Base-by-base conservation (phyloP, 2,888 invertebrate genomes). In the Therioaphis trifolii region DNA sequence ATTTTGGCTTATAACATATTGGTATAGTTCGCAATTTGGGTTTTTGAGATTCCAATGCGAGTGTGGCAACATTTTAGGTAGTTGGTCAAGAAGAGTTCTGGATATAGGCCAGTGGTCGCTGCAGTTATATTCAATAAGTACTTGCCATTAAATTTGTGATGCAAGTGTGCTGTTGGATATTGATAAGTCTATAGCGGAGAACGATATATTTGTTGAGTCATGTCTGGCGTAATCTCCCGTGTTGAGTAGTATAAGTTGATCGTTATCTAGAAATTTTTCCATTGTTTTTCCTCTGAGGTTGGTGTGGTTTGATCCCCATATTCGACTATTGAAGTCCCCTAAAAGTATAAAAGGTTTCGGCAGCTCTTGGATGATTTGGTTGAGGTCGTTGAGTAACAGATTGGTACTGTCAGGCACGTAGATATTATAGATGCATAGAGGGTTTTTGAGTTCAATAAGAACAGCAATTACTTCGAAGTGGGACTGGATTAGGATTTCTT, bases 91-190 rank as follows among this genome's bases (percentile, higher is more conserved):
- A 18, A 35, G 2, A n/a, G 9, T 14, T n/a, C 18, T 74, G n/a
- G 55, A 74, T 52, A 74, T 74, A n/a, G 29, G 74, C 58, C 74
- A 74, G 15, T 74, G 58, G 35, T 40, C 74, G 12, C 72, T 52
- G n/a, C 72, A 49, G 3, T 27, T 72, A 35, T 72, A 72, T n/a
- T 72, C 52, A 29, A n/a, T 75, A 15, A 75, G 75, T 9, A 75
- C 75, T n/a, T 74, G 12, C 74, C 74, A 58, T 74, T 74, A n/a
- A 12, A n/a, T 58, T 29, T 74, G 21, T 21, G 74, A 21, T 4
- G 74, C 40, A 21, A 58, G n/a, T 58, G 74, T 58, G 40, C 21
- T 58, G 21, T 58, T 74, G n/a, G 24, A 24, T 58, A 74, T 74
- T 74, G 58, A 29, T 40, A 75, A 49, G 15, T 58, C 52, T 18